Evolutionary conservation across 2,797 vertebrate genomes (phyloP), one percentile per base, ranked within the genome.

Genomic region (Smutsia gigantea): DNA sequence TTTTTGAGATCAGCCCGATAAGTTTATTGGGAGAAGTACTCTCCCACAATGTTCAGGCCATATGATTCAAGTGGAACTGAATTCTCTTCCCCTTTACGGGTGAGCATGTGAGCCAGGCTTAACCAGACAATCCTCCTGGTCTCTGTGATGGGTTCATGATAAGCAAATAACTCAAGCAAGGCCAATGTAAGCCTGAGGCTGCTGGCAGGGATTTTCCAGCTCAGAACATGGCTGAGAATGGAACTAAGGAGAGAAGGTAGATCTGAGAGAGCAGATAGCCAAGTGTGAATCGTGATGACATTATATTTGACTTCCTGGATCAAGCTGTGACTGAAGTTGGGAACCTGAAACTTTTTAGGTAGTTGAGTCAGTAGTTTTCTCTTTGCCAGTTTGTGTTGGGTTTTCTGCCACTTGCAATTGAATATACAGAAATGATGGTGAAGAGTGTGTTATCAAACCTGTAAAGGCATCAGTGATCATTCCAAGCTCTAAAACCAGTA

Each of bases 351-450:
- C 49, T 66, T 74, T 84, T 88, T 66, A 69, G 21, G 79, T 55
- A 75, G 9, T 82, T 23, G n/a, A 93, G 23, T 46, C 14, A 55
- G 61, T 42, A 53, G 51, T 87, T 87, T 87, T 84, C 55, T 87
- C 77, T 93, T 93, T 69, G 19, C 1, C 21, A 63, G 12, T 42
- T 93, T 93, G 51, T 78, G 37, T 87, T 90, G 49, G 7, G 4
- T 95, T 97, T 94, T 75, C 85, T 61, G 8, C 29, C 49, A 46
- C 51, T 68, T 93, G 59, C 37, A 68, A 83, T 64, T 68, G 19
- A 87, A 68, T 90, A 78, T 83, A 68, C 34, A 78, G 49, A 95
- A 95, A 92, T 61, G 94, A 88, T 63, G 77, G 37, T 39, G 29
- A 91, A 46, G 46, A 46, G 46, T 10, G 46, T 46, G 46, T 46